Evolutionary conservation across 1,140 invertebrate genomes (phyloP), one percentile per base, ranked within the genome.

Genomic region (Hestina assimilis): DNA sequence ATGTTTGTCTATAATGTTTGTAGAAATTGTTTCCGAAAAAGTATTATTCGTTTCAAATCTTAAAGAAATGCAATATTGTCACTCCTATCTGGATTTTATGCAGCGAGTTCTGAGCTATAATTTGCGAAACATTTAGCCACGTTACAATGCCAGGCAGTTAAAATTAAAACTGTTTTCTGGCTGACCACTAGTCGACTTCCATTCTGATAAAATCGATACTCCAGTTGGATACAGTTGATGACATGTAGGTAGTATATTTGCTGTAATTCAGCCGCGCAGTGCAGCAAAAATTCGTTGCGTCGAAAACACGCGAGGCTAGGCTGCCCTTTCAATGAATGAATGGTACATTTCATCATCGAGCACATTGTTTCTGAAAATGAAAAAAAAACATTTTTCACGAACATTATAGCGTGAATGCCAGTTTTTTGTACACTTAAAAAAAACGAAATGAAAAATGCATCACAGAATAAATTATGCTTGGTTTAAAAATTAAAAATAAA

Each of bases 201-300:
- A 53, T 53, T 56, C 47, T 56, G 53, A 47, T 47, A 47, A 40
- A 46, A 48, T 56, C 53, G 53, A 56, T 56, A 56, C 11, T 33
- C 12, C 40, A 46, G 26, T 28, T 42, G 38, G 50, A 43, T 46
- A 42, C 50, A 53, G 50, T 53, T 53, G 50, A 52, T 52, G 50
- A 55, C 53, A 43, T 55, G 42, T 55, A 55, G 21, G 50, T 31
- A 29, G 42, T 56, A 47, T 56, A 56, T 56, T 56, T 56, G 43
- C 53, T 45, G 53, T 56, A 56, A 56, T 56, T 46, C 53, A 56
- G 53, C 43, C 53, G 53, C 33, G 53, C 42, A 38, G 35, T 56
- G 42, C 53, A 24, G 53, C 23, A 45, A 56, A 56, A 56, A 56
- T 33, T 53, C 50, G 50, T 43, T 42, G 26, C 35, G 50, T 42